Evolutionary conservation across 2,113 vertebrate species (phyloP), one percentile per base, ranked within the genome.

Genomic region (Coregonus clupeaformis): DNA sequence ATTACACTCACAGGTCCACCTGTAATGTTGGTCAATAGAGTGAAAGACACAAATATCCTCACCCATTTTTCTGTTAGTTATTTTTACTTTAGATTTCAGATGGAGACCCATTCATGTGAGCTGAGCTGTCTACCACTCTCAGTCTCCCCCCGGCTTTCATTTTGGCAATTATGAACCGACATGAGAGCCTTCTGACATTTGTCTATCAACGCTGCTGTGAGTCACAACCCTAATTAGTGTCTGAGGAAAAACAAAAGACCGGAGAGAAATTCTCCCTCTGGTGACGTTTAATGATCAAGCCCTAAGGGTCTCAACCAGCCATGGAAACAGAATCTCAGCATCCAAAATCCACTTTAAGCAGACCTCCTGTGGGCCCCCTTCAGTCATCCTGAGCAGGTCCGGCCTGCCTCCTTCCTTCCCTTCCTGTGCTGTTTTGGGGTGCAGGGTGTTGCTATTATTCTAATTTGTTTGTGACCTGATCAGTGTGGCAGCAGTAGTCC

Each of bases 151-250:
- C 47, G 76, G 75, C 85, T 86, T 86, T 89, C 86, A 92, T 91
- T 90, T 86, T 64, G 77, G 81, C 91, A 92, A 91, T 92, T 91
- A 93, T 86, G 84, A 79, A 76, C 77, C 68, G 68, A 88, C 85
- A 80, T 77, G 89, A 91, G 90, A 90, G 81, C 69, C 73, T 75
- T 89, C 87, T 92, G 92, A 90, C 92, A 93, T 93, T 92, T 92
- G 90, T 91, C 92, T 89, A 92, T 92, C 91, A 93, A 87, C 86
- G 72, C 72, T 82, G 78, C 77, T 70, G 78, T 81, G 79, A 83
- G 82, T 85, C 80, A 85, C 85, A 88, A 82, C 80, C 86, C 88
- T 92, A 93, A 93, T 92, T 92, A 92, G 88, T 32, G 81, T 90
- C 79, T 82, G 81, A 25, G 4, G 74, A 84, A 42, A 49, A 52